phyloP scores from a whole-genome alignment of 2,113 vertebrate species.

The Nothoprocta perdicaria region DNA sequence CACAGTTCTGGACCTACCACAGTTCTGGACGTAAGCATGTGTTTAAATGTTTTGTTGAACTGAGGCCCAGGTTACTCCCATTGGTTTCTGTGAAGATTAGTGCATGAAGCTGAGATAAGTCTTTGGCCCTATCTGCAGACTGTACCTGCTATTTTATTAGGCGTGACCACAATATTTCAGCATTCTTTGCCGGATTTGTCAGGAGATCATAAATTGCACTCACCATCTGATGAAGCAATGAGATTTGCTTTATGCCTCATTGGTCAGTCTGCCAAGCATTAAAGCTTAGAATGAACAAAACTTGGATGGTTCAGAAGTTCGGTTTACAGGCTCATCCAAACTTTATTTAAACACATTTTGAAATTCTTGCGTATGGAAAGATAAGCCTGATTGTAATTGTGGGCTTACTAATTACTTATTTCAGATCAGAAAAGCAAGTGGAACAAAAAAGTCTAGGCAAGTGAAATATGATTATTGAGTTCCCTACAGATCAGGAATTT shows the following conservation, averaged over 20 bases:
- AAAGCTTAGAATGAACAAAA: slow-evolving; percentile 53
- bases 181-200: slow-evolving; percentile 70
- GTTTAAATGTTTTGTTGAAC: slow-evolving; percentile 44
- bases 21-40: background rate
- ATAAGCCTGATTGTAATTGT: background rate
- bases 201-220: slow-evolving; percentile 71
- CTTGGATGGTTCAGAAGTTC: background rate
- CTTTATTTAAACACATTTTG: background rate
- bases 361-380: background rate
- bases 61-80: slow-evolving; percentile 10
- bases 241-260: slow-evolving; percentile 76
- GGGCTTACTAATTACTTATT: background rate
- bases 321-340: background rate
- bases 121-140: slow-evolving; percentile 43
- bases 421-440: background rate
- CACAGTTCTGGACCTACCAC: background rate
- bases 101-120: slow-evolving; percentile 31
- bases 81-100: background rate
- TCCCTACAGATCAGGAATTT: background rate
- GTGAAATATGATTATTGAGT: background rate
- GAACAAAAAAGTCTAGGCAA: background rate
- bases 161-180: slow-evolving; percentile 72
- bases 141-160: slow-evolving; percentile 73
- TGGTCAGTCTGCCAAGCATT: slow-evolving; percentile 61
- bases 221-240: slow-evolving; percentile 74